Conservation (phyloP, 2,888 invertebrate genomes). For the Papilio gigon region DNA sequence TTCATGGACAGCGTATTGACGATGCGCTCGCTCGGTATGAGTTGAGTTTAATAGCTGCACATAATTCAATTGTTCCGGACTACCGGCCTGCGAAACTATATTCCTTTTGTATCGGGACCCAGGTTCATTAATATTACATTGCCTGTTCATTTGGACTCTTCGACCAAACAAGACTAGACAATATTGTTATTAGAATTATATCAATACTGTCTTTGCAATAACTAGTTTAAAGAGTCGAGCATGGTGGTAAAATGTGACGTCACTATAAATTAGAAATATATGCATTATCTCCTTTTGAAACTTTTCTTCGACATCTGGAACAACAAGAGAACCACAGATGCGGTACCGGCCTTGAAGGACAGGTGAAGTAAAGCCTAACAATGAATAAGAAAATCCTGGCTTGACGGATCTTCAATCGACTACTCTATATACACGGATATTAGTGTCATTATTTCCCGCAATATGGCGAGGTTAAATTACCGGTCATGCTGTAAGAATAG, state of each 20-base stretch:
- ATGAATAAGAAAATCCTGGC: too few species aligned
- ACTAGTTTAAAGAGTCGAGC: not conserved
- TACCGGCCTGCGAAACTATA: conserved; percentile 69
- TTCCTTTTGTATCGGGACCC: conserved; percentile 60
- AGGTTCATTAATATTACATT: conserved; percentile 37
- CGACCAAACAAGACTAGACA: not conserved
- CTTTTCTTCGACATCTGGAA: not conserved
- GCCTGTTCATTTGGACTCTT: conserved; percentile 27
- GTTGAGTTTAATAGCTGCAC: conserved; percentile 68
- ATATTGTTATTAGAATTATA: conserved; percentile 6
- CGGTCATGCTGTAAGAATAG: too few species aligned
- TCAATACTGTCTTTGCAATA: not conserved
- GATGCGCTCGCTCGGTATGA: conserved; percentile 54
- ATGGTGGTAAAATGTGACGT: not conserved
- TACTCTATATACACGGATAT: too few species aligned
- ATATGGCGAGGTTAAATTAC: too few species aligned
- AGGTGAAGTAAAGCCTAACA: too few species aligned
- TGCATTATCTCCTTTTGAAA: not conserved
- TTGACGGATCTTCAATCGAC: too few species aligned
- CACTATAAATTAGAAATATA: not conserved
- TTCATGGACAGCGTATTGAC: conserved; percentile 56
- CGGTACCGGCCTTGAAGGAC: too few species aligned
- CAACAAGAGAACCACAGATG: too few species aligned
- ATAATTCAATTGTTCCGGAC: conserved; percentile 76
- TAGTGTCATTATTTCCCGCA: too few species aligned